phyloP scores from a whole-genome alignment of 2,888 invertebrate species.

The Dioctria linearis region DNA sequence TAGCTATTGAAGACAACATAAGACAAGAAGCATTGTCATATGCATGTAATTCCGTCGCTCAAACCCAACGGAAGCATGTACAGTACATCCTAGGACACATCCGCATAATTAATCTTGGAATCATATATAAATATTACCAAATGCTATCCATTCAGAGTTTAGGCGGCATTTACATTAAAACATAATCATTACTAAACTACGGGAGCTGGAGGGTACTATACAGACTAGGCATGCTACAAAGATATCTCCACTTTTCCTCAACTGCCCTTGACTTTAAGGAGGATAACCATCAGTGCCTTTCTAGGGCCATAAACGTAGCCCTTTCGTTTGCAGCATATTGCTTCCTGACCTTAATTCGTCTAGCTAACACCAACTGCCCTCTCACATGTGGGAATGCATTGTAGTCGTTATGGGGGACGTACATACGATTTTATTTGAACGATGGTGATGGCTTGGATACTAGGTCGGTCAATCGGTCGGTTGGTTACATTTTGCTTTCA shows the following conservation, averaged over 20 bases:
- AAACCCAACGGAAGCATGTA: background rate
- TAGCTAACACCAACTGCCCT: conserved; percentile 50
- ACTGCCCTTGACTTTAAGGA: conserved; percentile 48
- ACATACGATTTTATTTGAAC: conserved; percentile 29
- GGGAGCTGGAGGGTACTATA: background rate
- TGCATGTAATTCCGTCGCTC: conserved; percentile 3
- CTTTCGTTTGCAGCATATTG: conserved; percentile 51
- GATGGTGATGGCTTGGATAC: background rate
- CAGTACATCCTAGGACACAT: background rate
- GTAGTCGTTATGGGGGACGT: conserved; percentile 39
- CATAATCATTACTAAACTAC: conserved; percentile 28
- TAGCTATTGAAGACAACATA: background rate
- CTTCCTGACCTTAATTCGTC: conserved; percentile 51
- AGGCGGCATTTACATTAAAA: conserved; percentile 38
- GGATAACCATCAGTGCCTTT: background rate
- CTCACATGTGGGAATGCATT: conserved; percentile 2
- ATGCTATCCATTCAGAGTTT: background rate
- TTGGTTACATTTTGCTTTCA: conserved; percentile 40
- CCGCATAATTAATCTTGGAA: conserved; percentile 43
- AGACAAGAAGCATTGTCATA: background rate
- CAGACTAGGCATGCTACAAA: background rate
- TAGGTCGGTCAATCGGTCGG: background rate
- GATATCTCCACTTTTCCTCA: conserved; percentile 21
- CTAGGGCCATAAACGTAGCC: conserved; percentile 22
- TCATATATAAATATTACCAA: conserved; percentile 6